Evolutionary conservation across 2,797 vertebrate genomes (phyloP).

Genomic region (Cetoscarus ocellatus): DNA sequence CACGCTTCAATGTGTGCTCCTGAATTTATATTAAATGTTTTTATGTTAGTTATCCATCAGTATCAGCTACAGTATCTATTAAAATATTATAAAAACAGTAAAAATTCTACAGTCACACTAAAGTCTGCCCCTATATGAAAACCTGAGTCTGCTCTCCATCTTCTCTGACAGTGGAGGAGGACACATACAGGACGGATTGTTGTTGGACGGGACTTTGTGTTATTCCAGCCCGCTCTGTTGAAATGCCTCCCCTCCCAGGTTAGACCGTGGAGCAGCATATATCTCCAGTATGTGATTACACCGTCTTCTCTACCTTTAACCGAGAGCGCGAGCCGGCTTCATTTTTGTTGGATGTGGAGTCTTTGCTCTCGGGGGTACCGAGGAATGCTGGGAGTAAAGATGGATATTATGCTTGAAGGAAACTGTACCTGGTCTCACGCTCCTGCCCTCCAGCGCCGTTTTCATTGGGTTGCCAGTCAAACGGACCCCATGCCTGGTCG

Average conservation of each 20-base stretch:
- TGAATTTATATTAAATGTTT: too few species aligned
- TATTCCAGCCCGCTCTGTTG: slow-evolving; percentile 62
- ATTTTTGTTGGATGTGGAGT: slow-evolving; percentile 67
- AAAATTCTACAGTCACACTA: too few species aligned
- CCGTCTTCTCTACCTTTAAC: slow-evolving; percentile 46
- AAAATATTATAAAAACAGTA: too few species aligned
- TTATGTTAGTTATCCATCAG: too few species aligned
- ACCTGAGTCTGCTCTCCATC: slow-evolving; percentile 1
- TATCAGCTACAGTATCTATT: too few species aligned
- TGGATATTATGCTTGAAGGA: slow-evolving; percentile 62
- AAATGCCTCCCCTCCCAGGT: slow-evolving; percentile 57
- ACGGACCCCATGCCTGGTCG: slow-evolving; percentile 52
- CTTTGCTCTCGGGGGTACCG: slow-evolving; percentile 32
- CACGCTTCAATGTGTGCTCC: too few species aligned
- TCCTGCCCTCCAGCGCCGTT: slow-evolving; percentile 45
- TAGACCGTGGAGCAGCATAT: slow-evolving; percentile 54
- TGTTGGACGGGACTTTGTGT: slow-evolving; percentile 58
- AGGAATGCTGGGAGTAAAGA: slow-evolving; percentile 60
- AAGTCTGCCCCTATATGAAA: neutral
- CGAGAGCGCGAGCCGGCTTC: slow-evolving; percentile 23
- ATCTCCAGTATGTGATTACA: slow-evolving; percentile 69
- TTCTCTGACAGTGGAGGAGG: slow-evolving; percentile 25
- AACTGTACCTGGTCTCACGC: slow-evolving; percentile 69
- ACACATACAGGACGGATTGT: slow-evolving; percentile 44
- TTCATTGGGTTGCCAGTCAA: slow-evolving; percentile 56